Conservation (phyloP, 2,888 invertebrate species). For the Thereva nobilitata region DNA sequence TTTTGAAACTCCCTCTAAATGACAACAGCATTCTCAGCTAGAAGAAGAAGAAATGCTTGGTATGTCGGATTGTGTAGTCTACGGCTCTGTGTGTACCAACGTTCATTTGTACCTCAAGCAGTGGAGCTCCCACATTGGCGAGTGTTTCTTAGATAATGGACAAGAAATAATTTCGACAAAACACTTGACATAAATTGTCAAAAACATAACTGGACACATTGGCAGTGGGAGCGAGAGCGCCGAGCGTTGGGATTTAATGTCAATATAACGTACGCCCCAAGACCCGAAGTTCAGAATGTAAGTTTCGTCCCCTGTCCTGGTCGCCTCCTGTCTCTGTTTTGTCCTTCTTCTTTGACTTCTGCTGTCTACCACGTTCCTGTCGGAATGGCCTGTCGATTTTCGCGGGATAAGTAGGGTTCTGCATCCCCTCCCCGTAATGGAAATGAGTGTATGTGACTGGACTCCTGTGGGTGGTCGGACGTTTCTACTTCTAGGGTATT, state of each 20-base stretch:
- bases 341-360: conserved; percentile 14
- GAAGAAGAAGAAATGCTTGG: too few relatives aligned
- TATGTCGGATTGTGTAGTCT: too few relatives aligned
- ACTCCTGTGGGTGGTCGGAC: conserved; percentile 2
- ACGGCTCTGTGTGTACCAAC: too few relatives aligned
- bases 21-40: too few relatives aligned
- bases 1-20: too few relatives aligned
- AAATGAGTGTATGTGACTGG: conserved; percentile 18
- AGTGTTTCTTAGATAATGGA: conserved; percentile 32
- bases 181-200: conserved; percentile 34
- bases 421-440: conserved; percentile 29
- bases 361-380: conserved; percentile 31
- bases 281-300: neutral
- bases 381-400: conserved; percentile 32
- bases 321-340: conserved; percentile 7
- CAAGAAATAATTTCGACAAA: conserved; percentile 33
- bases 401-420: conserved; percentile 34
- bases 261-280: conserved; percentile 4
- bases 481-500: conserved; percentile 8
- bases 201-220: conserved; percentile 30
- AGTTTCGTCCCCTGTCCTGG: neutral
- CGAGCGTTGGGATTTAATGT: conserved; percentile 14
- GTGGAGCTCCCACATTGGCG: neutral
- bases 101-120: too few relatives aligned
- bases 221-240: neutral